phyloP scores from a whole-genome alignment of 2,797 vertebrate genomes.

The Sarcoramphus papa region DNA sequence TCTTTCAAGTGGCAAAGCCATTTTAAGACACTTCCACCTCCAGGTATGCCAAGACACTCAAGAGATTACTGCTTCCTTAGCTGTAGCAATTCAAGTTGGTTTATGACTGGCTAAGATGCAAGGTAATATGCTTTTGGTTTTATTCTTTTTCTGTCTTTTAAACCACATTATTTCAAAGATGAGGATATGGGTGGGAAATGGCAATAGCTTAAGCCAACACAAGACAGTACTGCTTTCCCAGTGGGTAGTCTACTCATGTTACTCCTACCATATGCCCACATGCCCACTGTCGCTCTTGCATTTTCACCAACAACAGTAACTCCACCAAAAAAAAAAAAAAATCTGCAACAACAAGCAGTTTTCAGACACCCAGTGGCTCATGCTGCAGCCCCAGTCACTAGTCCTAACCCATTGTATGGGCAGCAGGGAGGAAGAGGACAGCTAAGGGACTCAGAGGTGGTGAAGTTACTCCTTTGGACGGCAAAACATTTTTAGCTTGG shows the following conservation, averaged over 20 bases:
- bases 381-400: neutral
- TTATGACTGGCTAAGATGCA: neutral
- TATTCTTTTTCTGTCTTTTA: neutral
- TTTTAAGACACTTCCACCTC: neutral
- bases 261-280: neutral
- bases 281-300: neutral
- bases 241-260: neutral
- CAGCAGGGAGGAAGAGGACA: neutral
- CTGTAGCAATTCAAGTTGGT: neutral
- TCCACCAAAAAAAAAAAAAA: neutral
- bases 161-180: neutral
- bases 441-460: neutral
- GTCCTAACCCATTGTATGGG: neutral
- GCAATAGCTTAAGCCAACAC: neutral
- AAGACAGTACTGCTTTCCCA: neutral
- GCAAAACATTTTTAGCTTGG: neutral
- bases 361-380: neutral
- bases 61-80: neutral
- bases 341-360: neutral
- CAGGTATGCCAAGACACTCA: neutral
- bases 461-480: neutral
- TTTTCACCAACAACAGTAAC: neutral
- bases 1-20: neutral
- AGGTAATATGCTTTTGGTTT: neutral
- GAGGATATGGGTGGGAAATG: neutral